phyloP scores from a whole-genome alignment of 2,888 invertebrate species.

The Halocaridina rubra region DNA sequence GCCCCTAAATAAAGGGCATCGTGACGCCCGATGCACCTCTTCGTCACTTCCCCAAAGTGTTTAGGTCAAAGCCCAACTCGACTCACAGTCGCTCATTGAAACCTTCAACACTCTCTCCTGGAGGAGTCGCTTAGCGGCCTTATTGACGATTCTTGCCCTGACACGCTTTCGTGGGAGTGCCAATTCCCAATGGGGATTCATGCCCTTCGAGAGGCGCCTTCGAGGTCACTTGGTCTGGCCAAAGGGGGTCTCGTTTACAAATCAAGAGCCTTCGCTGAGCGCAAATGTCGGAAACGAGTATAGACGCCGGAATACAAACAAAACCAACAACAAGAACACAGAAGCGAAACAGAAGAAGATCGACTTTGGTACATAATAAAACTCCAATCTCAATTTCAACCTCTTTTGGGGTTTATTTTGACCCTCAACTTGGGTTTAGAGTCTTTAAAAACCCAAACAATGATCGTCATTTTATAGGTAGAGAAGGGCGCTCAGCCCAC shows the following conservation, averaged over 20 bases:
- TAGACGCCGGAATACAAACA: conserved; percentile 58
- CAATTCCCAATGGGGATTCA: no score
- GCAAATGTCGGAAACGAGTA: conserved; percentile 59
- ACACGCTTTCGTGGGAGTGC: no score
- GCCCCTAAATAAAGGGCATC: no score
- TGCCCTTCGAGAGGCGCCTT: no score
- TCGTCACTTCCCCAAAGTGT: conserved; percentile 34
- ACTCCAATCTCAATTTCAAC: neutral
- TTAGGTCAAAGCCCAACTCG: conserved; percentile 44
- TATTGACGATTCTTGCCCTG: no score
- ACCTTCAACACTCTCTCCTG: no score
- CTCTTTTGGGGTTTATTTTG: neutral
- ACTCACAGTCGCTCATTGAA: conserved; percentile 54
- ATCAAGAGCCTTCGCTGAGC: no score
- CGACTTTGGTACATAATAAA: neutral
- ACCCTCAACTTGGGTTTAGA: neutral
- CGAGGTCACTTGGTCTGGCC: no score
- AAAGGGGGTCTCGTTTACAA: no score
- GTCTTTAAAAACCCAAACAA: neutral
- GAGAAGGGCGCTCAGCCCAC: no score
- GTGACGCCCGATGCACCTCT: no score
- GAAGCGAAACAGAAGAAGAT: conserved; percentile 26
- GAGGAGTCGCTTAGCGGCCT: no score
- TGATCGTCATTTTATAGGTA: conserved; percentile 22
- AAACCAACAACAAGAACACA: conserved; percentile 48